Conservation (phyloP, 2,797 vertebrate species). For the Hippopotamyrus pictus region DNA sequence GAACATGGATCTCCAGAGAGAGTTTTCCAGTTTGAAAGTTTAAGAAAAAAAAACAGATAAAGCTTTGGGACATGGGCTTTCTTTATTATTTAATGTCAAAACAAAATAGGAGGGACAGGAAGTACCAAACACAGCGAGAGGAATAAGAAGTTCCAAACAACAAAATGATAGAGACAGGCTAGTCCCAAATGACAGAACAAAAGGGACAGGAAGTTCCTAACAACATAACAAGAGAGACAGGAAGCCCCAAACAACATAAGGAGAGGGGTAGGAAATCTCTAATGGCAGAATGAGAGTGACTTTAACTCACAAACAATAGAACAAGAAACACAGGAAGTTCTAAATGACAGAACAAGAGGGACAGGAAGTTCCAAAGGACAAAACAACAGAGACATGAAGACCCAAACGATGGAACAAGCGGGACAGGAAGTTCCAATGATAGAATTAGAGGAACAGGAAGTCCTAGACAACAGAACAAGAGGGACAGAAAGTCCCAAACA, state of each 20-base stretch:
- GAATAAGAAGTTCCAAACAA: not conserved
- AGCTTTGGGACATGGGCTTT: not conserved
- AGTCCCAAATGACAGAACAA: not conserved
- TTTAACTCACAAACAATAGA: not conserved
- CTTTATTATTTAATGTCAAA: slow-evolving; percentile 18
- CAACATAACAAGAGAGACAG: too few relatives aligned
- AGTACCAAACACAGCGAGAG: not conserved
- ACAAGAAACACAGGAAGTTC: not conserved
- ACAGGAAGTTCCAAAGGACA: not conserved
- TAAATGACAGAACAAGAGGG: too few relatives aligned
- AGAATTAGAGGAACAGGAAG: not conserved
- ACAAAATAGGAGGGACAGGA: slow-evolving; percentile 4
- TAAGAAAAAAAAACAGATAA: not conserved
- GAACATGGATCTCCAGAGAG: slow-evolving; percentile 18
- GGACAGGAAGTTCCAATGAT: too few relatives aligned
- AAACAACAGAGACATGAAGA: too few relatives aligned
- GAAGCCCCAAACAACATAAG: not conserved
- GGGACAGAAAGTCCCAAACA: too few relatives aligned
- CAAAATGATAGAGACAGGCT: not conserved
- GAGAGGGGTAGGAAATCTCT: not conserved
- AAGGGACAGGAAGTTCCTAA: not conserved
- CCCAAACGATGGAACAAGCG: not conserved
- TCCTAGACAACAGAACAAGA: too few relatives aligned
- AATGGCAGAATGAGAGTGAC: not conserved
- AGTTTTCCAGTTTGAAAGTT: slow-evolving; percentile 20